Conservation (phyloP, 64 coral and sea anemone species). For the Astreopora myriophthalma region DNA sequence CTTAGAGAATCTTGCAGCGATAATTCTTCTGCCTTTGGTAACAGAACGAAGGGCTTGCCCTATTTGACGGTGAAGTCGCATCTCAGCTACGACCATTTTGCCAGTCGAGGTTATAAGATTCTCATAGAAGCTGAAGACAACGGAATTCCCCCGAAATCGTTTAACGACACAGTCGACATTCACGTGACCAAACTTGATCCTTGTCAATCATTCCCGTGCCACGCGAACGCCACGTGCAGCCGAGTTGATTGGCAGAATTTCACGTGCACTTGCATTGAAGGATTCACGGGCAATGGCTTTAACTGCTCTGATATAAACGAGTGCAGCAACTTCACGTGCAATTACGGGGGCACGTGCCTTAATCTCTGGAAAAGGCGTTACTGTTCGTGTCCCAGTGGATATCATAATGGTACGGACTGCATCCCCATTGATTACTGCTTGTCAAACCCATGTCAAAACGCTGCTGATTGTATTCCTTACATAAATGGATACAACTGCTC, state of each 20-base stretch:
- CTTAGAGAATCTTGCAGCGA: conserved; percentile 11
- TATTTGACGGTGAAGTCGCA: conserved; percentile 35
- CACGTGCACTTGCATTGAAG: conserved; percentile 58
- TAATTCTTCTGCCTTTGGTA: conserved; percentile 3
- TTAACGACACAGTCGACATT: conserved; percentile 53
- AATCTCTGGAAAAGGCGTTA: conserved; percentile 46
- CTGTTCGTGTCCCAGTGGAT: conserved; percentile 56
- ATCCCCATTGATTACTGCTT: conserved; percentile 50
- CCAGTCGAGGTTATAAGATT: conserved; percentile 43
- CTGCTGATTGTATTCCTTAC: neutral
- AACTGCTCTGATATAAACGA: conserved; percentile 76
- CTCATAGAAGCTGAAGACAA: conserved; percentile 62
- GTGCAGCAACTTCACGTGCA: conserved; percentile 61
- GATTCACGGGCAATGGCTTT: conserved; percentile 54
- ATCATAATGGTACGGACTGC: conserved; percentile 11
- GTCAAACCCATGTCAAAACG: conserved; percentile 60
- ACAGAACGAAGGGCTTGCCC: neutral
- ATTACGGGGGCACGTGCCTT: conserved; percentile 32
- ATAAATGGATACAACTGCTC: conserved; percentile 48
- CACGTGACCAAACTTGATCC: conserved; percentile 70
- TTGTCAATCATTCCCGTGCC: conserved; percentile 56
- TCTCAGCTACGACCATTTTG: conserved; percentile 59
- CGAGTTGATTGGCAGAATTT: conserved; percentile 56
- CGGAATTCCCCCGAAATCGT: conserved; percentile 22
- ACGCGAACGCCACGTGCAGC: conserved; percentile 60